Evolutionary conservation across 2,888 invertebrate genomes (phyloP).

Genomic region (Scaptodrosophila latifasciaeformis): DNA sequence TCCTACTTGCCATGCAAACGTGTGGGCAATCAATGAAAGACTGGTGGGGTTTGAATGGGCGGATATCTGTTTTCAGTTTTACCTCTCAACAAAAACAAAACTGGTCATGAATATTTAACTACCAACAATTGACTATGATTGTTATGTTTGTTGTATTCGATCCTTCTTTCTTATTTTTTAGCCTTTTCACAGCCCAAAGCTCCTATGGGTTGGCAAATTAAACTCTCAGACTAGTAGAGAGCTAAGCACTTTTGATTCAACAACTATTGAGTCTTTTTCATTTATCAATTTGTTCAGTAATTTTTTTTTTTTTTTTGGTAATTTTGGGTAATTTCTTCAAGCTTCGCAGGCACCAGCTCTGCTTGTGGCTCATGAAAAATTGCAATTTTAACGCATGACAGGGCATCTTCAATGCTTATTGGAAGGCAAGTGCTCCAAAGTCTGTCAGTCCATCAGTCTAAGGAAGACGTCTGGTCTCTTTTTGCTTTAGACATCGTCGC

Average conservation of each 20-base stretch:
- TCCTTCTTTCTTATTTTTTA: too few species aligned
- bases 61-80: constrained; percentile 44
- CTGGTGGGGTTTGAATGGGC: constrained; percentile 4
- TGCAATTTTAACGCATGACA: constrained; percentile 67
- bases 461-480: too few species aligned
- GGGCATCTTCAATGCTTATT: constrained; percentile 55
- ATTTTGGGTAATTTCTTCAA: too few species aligned
- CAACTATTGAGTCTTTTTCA: too few species aligned
- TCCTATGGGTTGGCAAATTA: too few species aligned
- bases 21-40: constrained; percentile 60
- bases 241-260: too few species aligned
- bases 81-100: constrained; percentile 41
- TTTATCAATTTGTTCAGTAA: constrained; percentile 58
- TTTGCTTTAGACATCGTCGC: constrained; percentile 61
- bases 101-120: constrained; percentile 60
- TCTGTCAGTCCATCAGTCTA: too few species aligned
- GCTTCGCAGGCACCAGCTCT: constrained; percentile 14
- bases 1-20: constrained; percentile 50
- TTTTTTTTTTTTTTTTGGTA: constrained; percentile 7
- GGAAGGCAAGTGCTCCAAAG: constrained; percentile 36
- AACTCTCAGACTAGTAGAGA: too few species aligned
- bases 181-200: too few species aligned
- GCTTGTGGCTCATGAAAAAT: constrained; percentile 44
- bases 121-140: constrained; percentile 63
- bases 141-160: constrained; percentile 57